These are phyloP conservation scores for Drosophila testacea DNA, from an alignment of 2,888 invertebrate species.

Conservation along the genomic window DNA sequence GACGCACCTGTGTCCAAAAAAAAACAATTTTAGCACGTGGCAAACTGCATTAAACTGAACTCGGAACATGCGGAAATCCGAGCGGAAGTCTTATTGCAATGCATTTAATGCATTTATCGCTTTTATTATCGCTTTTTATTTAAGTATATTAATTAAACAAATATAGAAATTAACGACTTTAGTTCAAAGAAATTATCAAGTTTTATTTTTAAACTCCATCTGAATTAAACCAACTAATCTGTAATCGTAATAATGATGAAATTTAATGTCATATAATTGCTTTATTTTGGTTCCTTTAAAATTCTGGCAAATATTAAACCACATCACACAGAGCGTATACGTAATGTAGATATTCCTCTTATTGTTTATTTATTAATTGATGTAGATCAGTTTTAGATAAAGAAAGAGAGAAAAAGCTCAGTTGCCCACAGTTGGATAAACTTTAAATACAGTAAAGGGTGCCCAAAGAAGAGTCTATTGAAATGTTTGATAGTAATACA, in stretches of 20 bases:
- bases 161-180: conserved; percentile 2
- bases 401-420: too few species aligned
- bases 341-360: not conserved
- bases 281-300: not conserved
- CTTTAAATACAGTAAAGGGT: not conserved
- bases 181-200: not conserved
- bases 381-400: too few species aligned
- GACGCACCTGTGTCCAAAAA: conserved; percentile 27
- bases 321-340: conserved; percentile 3
- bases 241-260: not conserved
- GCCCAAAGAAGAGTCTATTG: not conserved
- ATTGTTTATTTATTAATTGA: too few species aligned
- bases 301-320: not conserved
- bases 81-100: conserved; percentile 35
- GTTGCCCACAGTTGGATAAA: too few species aligned
- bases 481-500: too few species aligned
- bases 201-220: conserved; percentile 16
- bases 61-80: conserved; percentile 31
- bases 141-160: conserved; percentile 1
- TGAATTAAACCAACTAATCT: not conserved
- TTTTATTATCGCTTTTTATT: not conserved
- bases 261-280: not conserved
- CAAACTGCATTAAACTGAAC: conserved; percentile 26
- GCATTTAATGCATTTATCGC: conserved; percentile 12
- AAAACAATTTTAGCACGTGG: conserved; percentile 36